phyloP scores from a whole-genome alignment of 30 jellyfish, hydroid and myxozoan genomes.

The Cassiopea xamachana region DNA sequence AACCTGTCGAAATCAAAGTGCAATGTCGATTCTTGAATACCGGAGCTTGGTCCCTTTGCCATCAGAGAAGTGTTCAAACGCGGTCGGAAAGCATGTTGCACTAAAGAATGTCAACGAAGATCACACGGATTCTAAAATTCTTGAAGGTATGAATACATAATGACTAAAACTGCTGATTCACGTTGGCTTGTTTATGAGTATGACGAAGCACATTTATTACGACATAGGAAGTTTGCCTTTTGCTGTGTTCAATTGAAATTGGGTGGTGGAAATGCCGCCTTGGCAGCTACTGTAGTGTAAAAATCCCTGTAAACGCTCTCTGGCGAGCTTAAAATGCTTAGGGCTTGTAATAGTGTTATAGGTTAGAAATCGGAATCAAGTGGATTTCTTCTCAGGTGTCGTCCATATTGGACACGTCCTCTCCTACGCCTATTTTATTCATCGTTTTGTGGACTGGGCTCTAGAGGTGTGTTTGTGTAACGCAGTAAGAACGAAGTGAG shows the following conservation, averaged over 20 bases:
- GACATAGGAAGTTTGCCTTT: neutral
- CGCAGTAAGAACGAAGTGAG: constrained; percentile 9
- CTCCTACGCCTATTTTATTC: neutral
- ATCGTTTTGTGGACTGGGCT: constrained; percentile 12
- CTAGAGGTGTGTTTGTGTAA: constrained; percentile 22
- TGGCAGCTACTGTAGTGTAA: no score
- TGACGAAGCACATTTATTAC: neutral
- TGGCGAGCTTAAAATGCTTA: neutral
- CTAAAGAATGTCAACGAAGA: neutral
- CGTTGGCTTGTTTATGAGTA: neutral
- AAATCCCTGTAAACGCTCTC: neutral
- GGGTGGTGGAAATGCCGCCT: no score
- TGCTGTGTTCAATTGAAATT: no score
- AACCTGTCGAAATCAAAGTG: neutral
- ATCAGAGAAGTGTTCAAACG: neutral
- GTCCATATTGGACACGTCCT: constrained; percentile 20
- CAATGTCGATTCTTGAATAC: neutral
- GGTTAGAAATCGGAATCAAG: neutral
- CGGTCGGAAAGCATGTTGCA: neutral
- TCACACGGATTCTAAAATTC: neutral
- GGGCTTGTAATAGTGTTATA: neutral
- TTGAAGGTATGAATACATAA: neutral
- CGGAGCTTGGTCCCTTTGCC: neutral
- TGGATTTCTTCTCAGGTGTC: neutral
- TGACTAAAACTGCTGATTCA: no score